Base-by-base conservation (phyloP, 2,888 invertebrate genomes). In the Pollenia angustigena region DNA sequence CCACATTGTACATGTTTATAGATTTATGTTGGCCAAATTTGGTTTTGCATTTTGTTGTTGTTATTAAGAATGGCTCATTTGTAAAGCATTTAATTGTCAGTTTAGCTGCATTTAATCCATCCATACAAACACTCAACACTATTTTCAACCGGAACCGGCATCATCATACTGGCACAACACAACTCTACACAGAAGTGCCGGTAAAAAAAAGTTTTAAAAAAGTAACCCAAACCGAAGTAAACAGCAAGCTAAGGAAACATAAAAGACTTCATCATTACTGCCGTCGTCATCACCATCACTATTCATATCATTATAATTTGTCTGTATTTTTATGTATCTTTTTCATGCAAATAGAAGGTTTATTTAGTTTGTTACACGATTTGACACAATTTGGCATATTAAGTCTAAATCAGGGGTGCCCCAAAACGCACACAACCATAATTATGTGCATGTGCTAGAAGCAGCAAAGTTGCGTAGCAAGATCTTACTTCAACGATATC, bases 71-170 rank as follows among this genome's bases (percentile, higher is more conserved):
- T 80, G 76, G 75, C 87, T 87, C 79, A 87, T 87, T 87, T 87
- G 87, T 85, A 82, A 87, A 76, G 82, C 81, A 85, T 87, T 87
- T 87, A 87, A 87, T 87, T 87, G 85, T 85, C 85, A 85, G 79
- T 85, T 85, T 75, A 87, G 85, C 85, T 82, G 82, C 75, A 82
- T 85, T 82, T 87, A 82, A 85, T 87, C 85, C 81, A 79, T 87
- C 76, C 81, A 81, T 69, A 84, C 81, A 81, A 87, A 81, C 76
- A 66, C 60, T 84, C 87, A 84, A 78, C 74, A 87, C 81, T 68
- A 83, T 81, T 50, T 48, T 81, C 81, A 81, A 81, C 72, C 84
- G 87, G 81, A 87, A 84, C 87, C 71, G 78, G 80, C 86, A 75
- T 81, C 68, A 32, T 32, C 32, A 32, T 75, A 56, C 76, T 60